Evolutionary conservation across 1,140 invertebrate species (phyloP).

Genomic region (Diachasma alloeum): DNA sequence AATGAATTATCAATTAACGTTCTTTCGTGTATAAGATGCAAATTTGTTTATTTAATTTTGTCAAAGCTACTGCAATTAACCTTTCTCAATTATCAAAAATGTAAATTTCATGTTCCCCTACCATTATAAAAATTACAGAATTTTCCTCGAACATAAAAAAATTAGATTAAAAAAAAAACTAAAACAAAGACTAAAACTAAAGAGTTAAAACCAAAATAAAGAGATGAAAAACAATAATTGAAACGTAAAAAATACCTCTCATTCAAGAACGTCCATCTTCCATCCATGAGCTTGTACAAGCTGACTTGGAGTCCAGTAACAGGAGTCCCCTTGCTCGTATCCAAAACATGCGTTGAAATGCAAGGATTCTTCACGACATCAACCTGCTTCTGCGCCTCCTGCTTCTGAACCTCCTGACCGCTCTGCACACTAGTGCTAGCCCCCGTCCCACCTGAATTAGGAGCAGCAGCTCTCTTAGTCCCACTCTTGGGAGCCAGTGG

Average conservation of each 20-base stretch:
- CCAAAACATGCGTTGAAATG: constrained; percentile 73
- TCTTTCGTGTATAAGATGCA: too few species aligned
- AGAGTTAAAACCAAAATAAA: too few species aligned
- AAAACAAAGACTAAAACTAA: too few species aligned
- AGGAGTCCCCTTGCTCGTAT: constrained; percentile 73
- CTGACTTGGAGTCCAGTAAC: constrained; percentile 70
- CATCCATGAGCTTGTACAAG: constrained; percentile 72
- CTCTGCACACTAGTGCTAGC: not conserved
- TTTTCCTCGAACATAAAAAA: too few species aligned
- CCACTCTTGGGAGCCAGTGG: not conserved
- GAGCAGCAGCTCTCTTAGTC: not conserved
- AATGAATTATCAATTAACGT: too few species aligned
- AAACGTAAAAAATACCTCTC: constrained; percentile 57
- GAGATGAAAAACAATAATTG: not conserved
- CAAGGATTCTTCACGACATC: constrained; percentile 48
- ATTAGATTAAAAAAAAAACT: too few species aligned
- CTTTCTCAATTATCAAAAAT: too few species aligned
- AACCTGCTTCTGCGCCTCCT: not conserved
- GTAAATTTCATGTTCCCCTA: too few species aligned
- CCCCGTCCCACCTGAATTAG: not conserved
- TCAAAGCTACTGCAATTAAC: too few species aligned
- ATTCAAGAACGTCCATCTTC: constrained; percentile 71
- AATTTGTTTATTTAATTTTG: too few species aligned
- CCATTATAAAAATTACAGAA: too few species aligned
- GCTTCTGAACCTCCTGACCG: not conserved